phyloP scores from a whole-genome alignment of 1,140 invertebrate species.

The Scaptomyza graminum region DNA sequence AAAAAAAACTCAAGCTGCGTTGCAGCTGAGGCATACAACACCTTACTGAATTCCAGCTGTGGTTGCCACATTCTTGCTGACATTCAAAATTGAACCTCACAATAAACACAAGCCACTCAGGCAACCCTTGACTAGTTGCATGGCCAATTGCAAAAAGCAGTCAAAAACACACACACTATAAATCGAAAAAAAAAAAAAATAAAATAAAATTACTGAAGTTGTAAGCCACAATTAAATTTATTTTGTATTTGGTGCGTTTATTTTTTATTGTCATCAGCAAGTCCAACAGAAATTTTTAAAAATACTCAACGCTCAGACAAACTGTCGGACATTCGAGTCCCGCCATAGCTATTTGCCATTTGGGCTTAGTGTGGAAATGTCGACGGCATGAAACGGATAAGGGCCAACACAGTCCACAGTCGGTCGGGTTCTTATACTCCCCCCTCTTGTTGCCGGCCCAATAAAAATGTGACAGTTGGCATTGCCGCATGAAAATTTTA shows the following conservation, averaged over 20 bases:
- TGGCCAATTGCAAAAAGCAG: constrained; percentile 1
- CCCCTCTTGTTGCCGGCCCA: background rate
- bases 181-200: constrained; percentile 26
- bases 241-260: constrained; percentile 20
- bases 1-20: background rate
- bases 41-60: constrained; percentile 14
- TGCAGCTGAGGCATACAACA: constrained; percentile 8
- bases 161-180: constrained; percentile 1
- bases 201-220: constrained; percentile 30
- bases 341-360: constrained; percentile 59
- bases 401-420: constrained; percentile 28
- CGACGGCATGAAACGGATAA: constrained; percentile 74
- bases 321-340: constrained; percentile 26
- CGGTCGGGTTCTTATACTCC: background rate
- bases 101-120: background rate
- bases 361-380: constrained; percentile 73
- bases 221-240: constrained; percentile 45
- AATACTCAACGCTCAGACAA: constrained; percentile 41
- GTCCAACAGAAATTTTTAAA: constrained; percentile 50
- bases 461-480: constrained; percentile 74
- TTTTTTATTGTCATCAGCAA: constrained; percentile 41
- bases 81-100: constrained; percentile 6
- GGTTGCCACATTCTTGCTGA: constrained; percentile 1
- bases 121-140: constrained; percentile 28
- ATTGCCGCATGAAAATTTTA: constrained; percentile 60